phyloP scores from a whole-genome alignment of 2,797 vertebrate genomes.

The Epinephelus malabaricus region DNA sequence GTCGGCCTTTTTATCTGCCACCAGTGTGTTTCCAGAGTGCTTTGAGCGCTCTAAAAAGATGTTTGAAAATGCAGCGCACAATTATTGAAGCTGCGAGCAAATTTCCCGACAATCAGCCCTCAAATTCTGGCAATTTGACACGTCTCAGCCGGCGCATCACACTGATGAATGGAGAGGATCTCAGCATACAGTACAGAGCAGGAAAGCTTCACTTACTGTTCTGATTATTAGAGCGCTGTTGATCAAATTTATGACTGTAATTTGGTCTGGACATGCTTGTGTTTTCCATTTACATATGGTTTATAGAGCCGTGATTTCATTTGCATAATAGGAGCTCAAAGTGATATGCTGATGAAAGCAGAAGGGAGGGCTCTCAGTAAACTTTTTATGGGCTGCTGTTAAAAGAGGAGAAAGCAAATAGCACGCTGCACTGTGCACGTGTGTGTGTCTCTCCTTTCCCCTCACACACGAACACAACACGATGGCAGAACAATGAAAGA shows the following conservation, averaged over 20 bases:
- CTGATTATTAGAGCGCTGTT: constrained; percentile 78
- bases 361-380: constrained; percentile 70
- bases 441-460: not conserved
- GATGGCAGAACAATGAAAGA: constrained; percentile 29
- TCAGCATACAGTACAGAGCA: constrained; percentile 26
- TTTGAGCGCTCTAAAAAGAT: constrained; percentile 37
- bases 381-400: constrained; percentile 73
- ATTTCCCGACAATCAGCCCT: constrained; percentile 64
- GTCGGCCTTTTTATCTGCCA: constrained; percentile 22
- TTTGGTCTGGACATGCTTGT: constrained; percentile 80
- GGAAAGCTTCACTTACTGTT: constrained; percentile 72
- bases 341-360: constrained; percentile 82
- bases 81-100: constrained; percentile 45
- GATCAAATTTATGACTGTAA: constrained; percentile 82
- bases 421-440: constrained; percentile 1
- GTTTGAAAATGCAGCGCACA: constrained; percentile 48
- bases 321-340: constrained; percentile 83
- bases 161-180: constrained; percentile 69
- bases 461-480: constrained; percentile 1
- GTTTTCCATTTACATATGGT: constrained; percentile 82
- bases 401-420: constrained; percentile 74
- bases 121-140: constrained; percentile 66
- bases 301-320: constrained; percentile 80
- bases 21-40: constrained; percentile 23
- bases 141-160: constrained; percentile 38